These are phyloP conservation scores for Clarias fuscus DNA, from an alignment of 2,797 vertebrate genomes.

Conservation along the genomic window DNA sequence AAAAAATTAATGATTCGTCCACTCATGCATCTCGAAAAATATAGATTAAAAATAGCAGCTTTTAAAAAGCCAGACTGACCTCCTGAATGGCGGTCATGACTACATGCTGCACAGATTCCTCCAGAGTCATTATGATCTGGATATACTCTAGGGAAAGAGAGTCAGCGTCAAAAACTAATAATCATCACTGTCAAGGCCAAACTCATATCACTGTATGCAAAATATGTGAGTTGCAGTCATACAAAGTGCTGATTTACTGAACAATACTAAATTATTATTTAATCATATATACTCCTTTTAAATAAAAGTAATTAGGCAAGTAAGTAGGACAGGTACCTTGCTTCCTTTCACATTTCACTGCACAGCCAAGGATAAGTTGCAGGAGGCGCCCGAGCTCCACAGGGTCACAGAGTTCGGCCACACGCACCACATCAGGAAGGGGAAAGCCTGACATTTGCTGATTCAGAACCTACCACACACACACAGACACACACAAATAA, in stretches of 20 bases:
- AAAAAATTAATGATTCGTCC: background rate
- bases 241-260: background rate
- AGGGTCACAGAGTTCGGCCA: constrained; percentile 83
- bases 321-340: constrained; percentile 78
- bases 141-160: constrained; percentile 84
- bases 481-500: background rate
- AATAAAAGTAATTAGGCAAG: background rate
- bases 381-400: constrained; percentile 88
- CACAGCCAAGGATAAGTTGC: constrained; percentile 94
- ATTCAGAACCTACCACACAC: constrained; percentile 77
- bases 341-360: constrained; percentile 93
- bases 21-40: background rate
- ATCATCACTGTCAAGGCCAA: background rate
- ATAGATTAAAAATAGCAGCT: background rate
- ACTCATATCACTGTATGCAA: background rate
- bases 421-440: constrained; percentile 82
- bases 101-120: constrained; percentile 97
- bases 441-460: constrained; percentile 89
- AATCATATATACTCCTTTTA: background rate
- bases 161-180: background rate
- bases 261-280: background rate
- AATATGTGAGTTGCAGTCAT: background rate
- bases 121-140: constrained; percentile 97
- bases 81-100: constrained; percentile 99
- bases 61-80: constrained; percentile 69